Evolutionary conservation across 2,113 vertebrate species (phyloP).

Genomic region (Sphyrna mokarran): DNA sequence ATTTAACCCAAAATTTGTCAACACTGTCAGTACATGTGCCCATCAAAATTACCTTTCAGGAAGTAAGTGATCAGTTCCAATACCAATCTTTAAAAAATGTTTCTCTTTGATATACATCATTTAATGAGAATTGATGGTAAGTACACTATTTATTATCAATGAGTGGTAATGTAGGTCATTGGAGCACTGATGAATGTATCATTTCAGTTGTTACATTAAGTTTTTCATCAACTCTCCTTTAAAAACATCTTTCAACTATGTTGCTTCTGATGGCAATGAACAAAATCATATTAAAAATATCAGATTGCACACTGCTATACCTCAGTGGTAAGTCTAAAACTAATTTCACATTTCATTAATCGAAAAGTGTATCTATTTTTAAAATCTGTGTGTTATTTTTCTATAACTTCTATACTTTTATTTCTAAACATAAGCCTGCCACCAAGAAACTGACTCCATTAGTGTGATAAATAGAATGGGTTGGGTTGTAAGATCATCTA

Average conservation of each 20-base stretch:
- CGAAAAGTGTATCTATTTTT: not conserved
- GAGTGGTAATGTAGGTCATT: not conserved
- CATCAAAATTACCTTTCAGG: not conserved
- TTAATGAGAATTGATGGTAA: not conserved
- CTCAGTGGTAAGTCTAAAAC: not conserved
- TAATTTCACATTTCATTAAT: constrained; percentile 31
- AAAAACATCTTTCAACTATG: not conserved
- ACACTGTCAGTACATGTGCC: not conserved
- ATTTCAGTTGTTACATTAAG: not conserved
- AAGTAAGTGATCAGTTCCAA: not conserved
- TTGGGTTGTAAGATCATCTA: not conserved
- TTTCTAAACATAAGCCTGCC: not conserved
- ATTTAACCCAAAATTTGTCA: not conserved
- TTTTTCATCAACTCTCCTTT: not conserved
- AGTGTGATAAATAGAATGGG: not conserved
- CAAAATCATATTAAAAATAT: constrained; percentile 18
- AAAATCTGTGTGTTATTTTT: not conserved
- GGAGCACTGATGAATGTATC: not conserved
- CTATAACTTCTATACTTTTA: not conserved
- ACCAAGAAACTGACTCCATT: not conserved
- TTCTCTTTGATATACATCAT: not conserved
- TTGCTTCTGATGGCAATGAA: constrained; percentile 4
- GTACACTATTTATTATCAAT: not conserved
- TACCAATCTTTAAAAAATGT: not conserved
- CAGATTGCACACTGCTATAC: not conserved